Evolutionary conservation across 2,113 vertebrate species (phyloP).

Genomic region (Rhegmatorhina hoffmannsi): DNA sequence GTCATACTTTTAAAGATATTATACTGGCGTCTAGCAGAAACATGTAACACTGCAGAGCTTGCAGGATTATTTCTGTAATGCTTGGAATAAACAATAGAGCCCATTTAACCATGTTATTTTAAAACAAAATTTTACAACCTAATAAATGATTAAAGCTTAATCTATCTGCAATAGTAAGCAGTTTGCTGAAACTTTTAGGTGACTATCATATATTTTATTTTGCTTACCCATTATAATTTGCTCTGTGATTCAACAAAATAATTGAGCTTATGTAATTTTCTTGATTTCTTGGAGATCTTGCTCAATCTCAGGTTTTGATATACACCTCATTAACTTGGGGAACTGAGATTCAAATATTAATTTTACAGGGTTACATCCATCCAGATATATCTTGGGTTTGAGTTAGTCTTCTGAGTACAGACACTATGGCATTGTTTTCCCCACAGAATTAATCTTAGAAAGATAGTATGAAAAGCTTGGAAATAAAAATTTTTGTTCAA

Average conservation of each 20-base stretch:
- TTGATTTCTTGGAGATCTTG: neutral
- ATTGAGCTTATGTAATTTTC: neutral
- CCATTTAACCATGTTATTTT: conserved; percentile 30
- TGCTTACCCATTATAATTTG: neutral
- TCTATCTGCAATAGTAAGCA: neutral
- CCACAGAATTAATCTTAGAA: neutral
- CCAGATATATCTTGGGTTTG: neutral
- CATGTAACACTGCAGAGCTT: conserved; percentile 39
- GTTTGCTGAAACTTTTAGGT: neutral
- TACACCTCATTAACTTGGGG: neutral
- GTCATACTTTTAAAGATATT: conserved; percentile 50
- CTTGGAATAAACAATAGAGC: conserved; percentile 20
- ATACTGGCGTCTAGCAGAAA: neutral
- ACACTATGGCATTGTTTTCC: neutral
- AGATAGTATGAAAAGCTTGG: neutral
- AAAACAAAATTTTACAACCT: neutral
- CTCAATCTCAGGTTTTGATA: neutral
- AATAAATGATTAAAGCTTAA: conserved; percentile 43
- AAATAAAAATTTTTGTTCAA: neutral
- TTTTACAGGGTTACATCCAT: neutral
- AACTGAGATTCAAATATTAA: neutral
- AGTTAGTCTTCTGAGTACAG: neutral
- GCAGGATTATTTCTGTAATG: conserved; percentile 57
- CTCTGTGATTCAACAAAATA: neutral
- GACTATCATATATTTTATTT: neutral